Percentiles rank a stretch among this genome's conserved stretches.
These are phyloP conservation scores for Sinella curviseta DNA, from an alignment of 1,140 invertebrate genomes.

Conservation along the genomic window DNA sequence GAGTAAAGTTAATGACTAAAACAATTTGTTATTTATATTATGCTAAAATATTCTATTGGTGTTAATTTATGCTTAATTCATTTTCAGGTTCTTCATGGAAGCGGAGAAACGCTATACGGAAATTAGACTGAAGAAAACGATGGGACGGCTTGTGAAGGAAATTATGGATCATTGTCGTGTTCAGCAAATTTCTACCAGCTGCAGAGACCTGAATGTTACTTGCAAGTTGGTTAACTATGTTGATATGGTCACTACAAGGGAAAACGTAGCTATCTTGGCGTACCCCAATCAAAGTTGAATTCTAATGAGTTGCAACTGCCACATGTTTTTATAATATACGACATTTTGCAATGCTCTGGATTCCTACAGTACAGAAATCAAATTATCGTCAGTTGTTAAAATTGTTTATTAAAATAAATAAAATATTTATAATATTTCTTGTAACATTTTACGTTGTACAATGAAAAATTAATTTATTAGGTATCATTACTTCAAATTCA, in stretches of 20 bases:
- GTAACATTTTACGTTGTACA: too few species aligned
- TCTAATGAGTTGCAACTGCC: background rate
- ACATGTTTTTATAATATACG: background rate
- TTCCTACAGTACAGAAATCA: too few species aligned
- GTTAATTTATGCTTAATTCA: constrained; percentile 9
- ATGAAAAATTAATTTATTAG: too few species aligned
- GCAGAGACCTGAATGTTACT: background rate
- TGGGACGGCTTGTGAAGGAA: constrained; percentile 39
- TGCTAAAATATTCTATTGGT: background rate
- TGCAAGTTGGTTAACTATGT: constrained; percentile 27
- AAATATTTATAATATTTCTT: too few species aligned
- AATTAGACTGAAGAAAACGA: background rate
- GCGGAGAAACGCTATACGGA: background rate
- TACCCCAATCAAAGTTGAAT: background rate
- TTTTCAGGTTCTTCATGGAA: background rate
- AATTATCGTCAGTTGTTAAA: too few species aligned
- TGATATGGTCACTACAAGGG: constrained; percentile 29
- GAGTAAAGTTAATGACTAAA: background rate
- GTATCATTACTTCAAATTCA: too few species aligned
- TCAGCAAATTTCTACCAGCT: constrained; percentile 17
- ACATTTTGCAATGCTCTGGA: too few species aligned
- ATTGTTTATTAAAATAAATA: too few species aligned
- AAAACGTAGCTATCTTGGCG: constrained; percentile 40
- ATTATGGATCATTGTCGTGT: constrained; percentile 38
- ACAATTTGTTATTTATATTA: background rate